phyloP scores from a whole-genome alignment of 2,888 invertebrate species.

The Napeogenes inachia region DNA sequence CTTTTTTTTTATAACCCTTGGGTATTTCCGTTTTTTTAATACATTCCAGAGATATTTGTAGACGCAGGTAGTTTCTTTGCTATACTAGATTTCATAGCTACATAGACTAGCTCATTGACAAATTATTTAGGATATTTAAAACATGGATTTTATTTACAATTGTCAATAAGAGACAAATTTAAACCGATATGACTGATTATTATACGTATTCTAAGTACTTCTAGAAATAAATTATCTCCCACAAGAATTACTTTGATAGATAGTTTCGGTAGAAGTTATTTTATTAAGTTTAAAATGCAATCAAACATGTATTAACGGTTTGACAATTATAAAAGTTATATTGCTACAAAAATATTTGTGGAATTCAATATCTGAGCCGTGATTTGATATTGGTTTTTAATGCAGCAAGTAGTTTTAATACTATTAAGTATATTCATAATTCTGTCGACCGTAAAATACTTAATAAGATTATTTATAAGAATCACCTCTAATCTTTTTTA shows the following conservation, averaged over 20 bases:
- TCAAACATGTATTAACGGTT: no score
- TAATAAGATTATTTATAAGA: conserved; percentile 29
- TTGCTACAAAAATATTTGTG: conserved; percentile 47
- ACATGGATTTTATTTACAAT: no score
- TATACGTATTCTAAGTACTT: conserved; percentile 4
- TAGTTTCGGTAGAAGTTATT: conserved; percentile 53
- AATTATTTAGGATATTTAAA: no score
- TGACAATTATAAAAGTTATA: conserved; percentile 46
- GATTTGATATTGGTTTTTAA: conserved; percentile 21
- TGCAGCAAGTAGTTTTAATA: neutral
- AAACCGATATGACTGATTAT: no score
- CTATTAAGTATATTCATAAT: conserved; percentile 1
- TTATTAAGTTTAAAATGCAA: conserved; percentile 49
- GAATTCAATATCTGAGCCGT: conserved; percentile 16
- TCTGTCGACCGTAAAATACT: conserved; percentile 19
- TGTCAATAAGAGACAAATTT: no score
- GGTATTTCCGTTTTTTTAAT: conserved; percentile 56
- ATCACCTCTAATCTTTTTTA: conserved; percentile 24
- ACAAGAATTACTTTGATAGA: neutral
- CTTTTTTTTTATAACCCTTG: conserved; percentile 57
- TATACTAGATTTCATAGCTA: neutral
- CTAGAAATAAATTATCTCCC: neutral
- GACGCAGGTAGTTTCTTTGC: conserved; percentile 58
- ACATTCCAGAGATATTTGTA: conserved; percentile 69
- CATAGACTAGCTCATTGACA: no score